These are phyloP conservation scores for Sorex araneus DNA, from an alignment of 2,113 vertebrate genomes.

Conservation along the genomic window DNA sequence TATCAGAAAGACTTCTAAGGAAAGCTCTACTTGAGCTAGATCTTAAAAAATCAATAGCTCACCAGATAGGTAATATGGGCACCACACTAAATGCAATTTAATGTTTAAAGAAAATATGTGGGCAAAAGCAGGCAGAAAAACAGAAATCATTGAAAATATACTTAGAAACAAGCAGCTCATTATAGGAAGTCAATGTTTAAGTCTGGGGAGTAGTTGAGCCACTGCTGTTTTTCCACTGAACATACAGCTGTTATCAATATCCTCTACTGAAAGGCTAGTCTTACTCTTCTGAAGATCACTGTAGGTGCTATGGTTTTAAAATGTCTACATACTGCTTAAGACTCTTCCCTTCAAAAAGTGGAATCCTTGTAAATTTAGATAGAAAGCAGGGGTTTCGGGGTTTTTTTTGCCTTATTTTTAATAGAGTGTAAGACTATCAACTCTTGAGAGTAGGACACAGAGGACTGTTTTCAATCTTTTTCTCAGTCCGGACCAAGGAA, in stretches of 20 bases:
- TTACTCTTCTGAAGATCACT: neutral
- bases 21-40: neutral
- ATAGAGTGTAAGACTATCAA: neutral
- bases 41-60: neutral
- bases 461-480: neutral
- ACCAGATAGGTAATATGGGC: neutral
- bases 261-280: too few relatives aligned
- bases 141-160: neutral
- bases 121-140: neutral
- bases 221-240: neutral
- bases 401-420: neutral
- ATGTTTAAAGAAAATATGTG: neutral
- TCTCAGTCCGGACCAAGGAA: neutral
- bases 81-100: neutral
- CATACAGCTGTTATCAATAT: too few relatives aligned
- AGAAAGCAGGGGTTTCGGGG: neutral
- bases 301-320: neutral
- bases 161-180: neutral
- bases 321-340: neutral
- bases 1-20: neutral
- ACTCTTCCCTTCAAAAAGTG: neutral
- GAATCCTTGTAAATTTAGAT: neutral
- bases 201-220: rapidly evolving
- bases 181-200: neutral
- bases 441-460: neutral